Evolutionary conservation across 2,113 vertebrate species (phyloP).

Genomic region (Bettongia penicillata): DNA sequence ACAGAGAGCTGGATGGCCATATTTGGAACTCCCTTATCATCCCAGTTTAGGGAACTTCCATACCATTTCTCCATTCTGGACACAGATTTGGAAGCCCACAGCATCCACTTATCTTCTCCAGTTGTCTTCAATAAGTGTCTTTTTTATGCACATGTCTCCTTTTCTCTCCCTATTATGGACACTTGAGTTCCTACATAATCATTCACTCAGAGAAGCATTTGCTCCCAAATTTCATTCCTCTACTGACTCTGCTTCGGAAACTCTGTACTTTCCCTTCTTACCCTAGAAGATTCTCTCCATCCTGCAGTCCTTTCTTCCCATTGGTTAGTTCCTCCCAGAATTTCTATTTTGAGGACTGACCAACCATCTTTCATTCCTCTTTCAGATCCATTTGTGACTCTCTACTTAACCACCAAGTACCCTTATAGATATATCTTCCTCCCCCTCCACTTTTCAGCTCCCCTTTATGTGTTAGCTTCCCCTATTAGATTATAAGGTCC

Average conservation of each 20-base stretch:
- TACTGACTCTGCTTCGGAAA: neutral
- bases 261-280: neutral
- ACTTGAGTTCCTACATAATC: neutral
- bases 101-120: neutral
- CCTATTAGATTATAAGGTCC: neutral
- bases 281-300: neutral
- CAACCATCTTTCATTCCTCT: neutral
- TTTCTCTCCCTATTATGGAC: neutral
- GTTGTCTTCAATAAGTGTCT: neutral
- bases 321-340: neutral
- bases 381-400: neutral
- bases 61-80: neutral
- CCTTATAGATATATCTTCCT: neutral
- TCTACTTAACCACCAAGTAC: neutral
- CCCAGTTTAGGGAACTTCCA: neutral
- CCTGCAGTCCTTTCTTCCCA: neutral
- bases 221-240: neutral
- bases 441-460: neutral
- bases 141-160: neutral
- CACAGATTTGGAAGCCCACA: neutral
- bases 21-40: neutral
- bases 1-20: neutral
- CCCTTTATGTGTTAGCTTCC: neutral
- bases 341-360: neutral
- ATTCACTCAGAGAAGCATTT: neutral